A percentile compares a stretch with the other conserved stretches of the same genome.
Evolutionary conservation across 2,888 invertebrate species (phyloP).

Genomic region (Zhuqinia jingwanae): DNA sequence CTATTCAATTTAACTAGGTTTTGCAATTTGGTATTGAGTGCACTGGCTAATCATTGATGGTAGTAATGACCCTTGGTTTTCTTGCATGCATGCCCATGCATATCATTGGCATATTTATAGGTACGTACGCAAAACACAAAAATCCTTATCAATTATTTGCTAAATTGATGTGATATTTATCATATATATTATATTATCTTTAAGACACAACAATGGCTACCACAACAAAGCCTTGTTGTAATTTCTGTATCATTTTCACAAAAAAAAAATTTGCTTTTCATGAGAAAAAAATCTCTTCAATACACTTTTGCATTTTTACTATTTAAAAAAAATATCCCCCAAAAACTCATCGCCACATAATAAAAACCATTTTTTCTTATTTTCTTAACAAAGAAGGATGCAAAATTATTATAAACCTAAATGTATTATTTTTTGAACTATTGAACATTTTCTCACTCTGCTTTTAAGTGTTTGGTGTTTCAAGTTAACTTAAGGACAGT

Average conservation of each 20-base stretch:
- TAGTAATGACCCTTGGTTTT: slow-evolving; percentile 65
- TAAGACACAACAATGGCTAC: not conserved
- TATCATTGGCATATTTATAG: not conserved
- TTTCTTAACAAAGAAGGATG: slow-evolving; percentile 17
- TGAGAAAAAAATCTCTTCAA: slow-evolving; percentile 25
- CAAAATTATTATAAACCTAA: slow-evolving; percentile 9
- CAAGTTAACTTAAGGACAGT: slow-evolving; percentile 47
- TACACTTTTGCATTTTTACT: slow-evolving; percentile 1
- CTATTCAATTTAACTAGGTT: slow-evolving; percentile 50
- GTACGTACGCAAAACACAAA: not conserved
- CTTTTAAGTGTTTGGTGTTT: slow-evolving; percentile 17
- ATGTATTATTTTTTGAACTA: not conserved
- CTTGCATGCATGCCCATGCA: slow-evolving; percentile 3
- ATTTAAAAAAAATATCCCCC: not conserved
- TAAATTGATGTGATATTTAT: slow-evolving; percentile 16
- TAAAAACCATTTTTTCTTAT: not conserved
- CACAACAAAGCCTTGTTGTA: slow-evolving; percentile 16
- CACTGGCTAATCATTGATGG: slow-evolving; percentile 34
- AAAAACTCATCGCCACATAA: slow-evolving; percentile 36
- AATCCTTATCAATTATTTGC: slow-evolving; percentile 38
- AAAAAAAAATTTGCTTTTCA: slow-evolving; percentile 44
- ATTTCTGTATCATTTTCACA: slow-evolving; percentile 47
- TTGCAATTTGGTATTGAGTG: slow-evolving; percentile 39
- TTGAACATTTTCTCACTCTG: not conserved
- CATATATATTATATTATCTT: not conserved